Percentiles rank a stretch among this genome's conserved stretches.
phyloP scores from a whole-genome alignment of 1,140 invertebrate species.

The Portunus trituberculatus region DNA sequence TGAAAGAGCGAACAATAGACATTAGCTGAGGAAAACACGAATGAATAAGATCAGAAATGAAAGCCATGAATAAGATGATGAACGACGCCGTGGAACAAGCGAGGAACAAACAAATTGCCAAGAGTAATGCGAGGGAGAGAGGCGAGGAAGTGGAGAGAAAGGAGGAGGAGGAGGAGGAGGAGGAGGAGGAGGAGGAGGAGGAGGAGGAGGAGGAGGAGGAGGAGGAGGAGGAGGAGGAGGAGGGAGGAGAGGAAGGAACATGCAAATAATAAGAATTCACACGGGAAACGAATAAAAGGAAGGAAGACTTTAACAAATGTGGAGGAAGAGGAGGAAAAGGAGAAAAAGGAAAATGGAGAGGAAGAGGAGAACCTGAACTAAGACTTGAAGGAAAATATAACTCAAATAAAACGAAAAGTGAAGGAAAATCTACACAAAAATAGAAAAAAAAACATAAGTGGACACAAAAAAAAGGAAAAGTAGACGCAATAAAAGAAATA shows the following conservation, averaged over 20 bases:
- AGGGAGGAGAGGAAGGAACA: not conserved
- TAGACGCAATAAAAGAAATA: not conserved
- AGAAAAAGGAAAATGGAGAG: not conserved
- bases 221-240: not conserved
- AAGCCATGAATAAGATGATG: too few species aligned
- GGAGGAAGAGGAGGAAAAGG: not conserved
- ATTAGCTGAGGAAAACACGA: too few species aligned
- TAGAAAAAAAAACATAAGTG: not conserved
- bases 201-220: not conserved
- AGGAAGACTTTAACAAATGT: not conserved
- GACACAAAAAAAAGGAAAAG: not conserved
- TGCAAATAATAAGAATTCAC: not conserved
- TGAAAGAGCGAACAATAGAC: too few species aligned
- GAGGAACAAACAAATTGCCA: too few species aligned
- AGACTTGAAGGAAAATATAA: not conserved
- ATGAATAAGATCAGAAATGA: too few species aligned
- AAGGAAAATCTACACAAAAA: not conserved
- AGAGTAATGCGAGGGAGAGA: not conserved
- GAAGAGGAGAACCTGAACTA: not conserved
- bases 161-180: not conserved
- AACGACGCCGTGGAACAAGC: too few species aligned
- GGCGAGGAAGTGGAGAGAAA: not conserved
- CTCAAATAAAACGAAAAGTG: not conserved
- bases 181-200: not conserved
- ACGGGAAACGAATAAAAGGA: not conserved